A percentile compares a stretch with the other conserved stretches of the same genome.
Conservation (phyloP, 2,113 vertebrate genomes). For the Meleagris gallopavo region DNA sequence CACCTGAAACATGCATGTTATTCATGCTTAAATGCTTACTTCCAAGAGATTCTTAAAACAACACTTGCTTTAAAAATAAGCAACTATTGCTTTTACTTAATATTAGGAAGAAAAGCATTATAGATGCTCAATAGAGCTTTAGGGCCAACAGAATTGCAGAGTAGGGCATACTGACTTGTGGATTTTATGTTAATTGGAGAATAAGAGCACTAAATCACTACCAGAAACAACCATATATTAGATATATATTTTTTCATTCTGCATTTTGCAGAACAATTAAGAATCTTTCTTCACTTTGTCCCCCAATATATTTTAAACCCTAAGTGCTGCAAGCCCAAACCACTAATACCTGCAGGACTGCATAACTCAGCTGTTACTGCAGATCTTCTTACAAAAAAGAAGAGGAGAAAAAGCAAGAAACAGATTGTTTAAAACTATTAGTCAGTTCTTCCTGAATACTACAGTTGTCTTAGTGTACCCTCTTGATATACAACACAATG, state of each 20-base stretch:
- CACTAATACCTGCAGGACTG: neutral
- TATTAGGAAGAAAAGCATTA: neutral
- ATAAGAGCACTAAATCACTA: slow-evolving; percentile 21
- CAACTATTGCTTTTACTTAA: neutral
- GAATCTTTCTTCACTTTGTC: neutral
- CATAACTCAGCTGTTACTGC: slow-evolving; percentile 9
- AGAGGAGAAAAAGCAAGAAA: neutral
- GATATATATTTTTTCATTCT: no score
- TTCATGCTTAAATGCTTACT: neutral
- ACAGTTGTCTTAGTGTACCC: neutral
- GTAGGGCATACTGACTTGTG: neutral
- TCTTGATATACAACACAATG: neutral
- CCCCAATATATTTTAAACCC: neutral
- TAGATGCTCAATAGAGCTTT: neutral
- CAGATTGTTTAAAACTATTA: neutral
- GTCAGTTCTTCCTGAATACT: neutral
- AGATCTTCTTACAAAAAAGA: slow-evolving; percentile 2
- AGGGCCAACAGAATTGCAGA: neutral
- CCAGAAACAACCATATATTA: slow-evolving; percentile 38
- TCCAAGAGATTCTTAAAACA: neutral
- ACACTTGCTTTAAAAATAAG: neutral
- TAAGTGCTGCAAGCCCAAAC: neutral
- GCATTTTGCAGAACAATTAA: neutral
- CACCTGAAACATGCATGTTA: accelerated
- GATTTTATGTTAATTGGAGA: neutral